Percentiles rank a stretch among this genome's conserved stretches.
phyloP scores from a whole-genome alignment of 2,888 invertebrate species.

The Caenorhabditis sp. region DNA sequence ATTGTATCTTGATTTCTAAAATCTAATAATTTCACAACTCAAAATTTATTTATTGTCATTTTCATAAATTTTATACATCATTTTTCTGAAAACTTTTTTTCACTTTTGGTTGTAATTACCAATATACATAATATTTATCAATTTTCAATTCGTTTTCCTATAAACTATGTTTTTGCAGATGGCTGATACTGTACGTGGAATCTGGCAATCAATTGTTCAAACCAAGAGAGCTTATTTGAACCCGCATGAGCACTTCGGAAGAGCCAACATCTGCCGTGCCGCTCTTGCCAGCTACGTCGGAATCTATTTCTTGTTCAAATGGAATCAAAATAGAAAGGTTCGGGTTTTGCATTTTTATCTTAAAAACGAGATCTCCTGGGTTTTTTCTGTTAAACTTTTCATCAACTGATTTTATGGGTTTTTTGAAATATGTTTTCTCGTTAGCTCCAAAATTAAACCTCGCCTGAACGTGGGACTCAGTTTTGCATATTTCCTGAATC shows the following conservation, averaged over 20 bases:
- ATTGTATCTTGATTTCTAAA: not conserved
- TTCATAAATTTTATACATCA: constrained; percentile 4
- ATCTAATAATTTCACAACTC: not conserved
- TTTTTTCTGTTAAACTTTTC: not conserved
- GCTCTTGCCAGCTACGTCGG: constrained; percentile 64
- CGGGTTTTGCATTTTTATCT: not conserved
- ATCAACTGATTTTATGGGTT: too few species aligned
- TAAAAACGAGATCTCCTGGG: too few species aligned
- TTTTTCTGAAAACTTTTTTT: not conserved
- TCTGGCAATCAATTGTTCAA: constrained; percentile 62
- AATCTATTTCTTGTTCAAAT: constrained; percentile 61
- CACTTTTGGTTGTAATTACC: not conserved
- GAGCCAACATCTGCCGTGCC: constrained; percentile 67
- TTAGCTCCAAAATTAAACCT: too few species aligned
- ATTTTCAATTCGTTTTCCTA: not conserved
- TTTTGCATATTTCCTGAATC: too few species aligned
- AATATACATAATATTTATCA: not conserved
- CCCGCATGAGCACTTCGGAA: constrained; percentile 68
- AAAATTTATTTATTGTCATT: constrained; percentile 6
- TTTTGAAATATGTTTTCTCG: too few species aligned
- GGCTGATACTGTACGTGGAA: constrained; percentile 63
- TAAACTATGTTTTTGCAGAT: constrained; percentile 26
- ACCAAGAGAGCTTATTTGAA: constrained; percentile 62
- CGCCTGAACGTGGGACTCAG: too few species aligned
- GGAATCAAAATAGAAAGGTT: constrained; percentile 62